A percentile compares a stretch with the other conserved stretches of the same genome.
Conservation (phyloP, 2,797 vertebrate genomes). For the Arrhamphus sclerolepis region DNA sequence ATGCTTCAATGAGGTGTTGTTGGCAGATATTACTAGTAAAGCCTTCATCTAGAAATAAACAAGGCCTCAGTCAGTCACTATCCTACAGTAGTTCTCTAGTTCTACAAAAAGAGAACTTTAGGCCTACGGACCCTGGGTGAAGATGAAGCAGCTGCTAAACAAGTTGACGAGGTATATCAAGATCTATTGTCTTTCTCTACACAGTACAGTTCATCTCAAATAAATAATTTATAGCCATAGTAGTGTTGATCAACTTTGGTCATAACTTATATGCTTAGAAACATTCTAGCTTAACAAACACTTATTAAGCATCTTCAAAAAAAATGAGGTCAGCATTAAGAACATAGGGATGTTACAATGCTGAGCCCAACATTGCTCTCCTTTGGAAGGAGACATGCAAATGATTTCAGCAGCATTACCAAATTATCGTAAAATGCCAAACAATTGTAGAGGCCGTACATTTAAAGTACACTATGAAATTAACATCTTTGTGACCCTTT, state of each 20-base stretch:
- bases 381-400: slow-evolving; percentile 69
- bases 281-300: slow-evolving; percentile 82
- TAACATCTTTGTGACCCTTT: slow-evolving; percentile 73
- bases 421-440: slow-evolving; percentile 76
- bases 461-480: slow-evolving; percentile 74
- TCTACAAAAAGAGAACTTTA: slow-evolving; percentile 71
- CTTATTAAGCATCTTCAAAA: slow-evolving; percentile 75
- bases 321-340: slow-evolving; percentile 61
- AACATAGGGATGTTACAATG: slow-evolving; percentile 56
- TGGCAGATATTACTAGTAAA: slow-evolving; percentile 82
- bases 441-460: slow-evolving; percentile 62
- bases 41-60: slow-evolving; percentile 81
- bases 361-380: slow-evolving; percentile 62
- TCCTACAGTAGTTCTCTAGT: slow-evolving; percentile 75
- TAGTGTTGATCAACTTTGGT: slow-evolving; percentile 85
- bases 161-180: slow-evolving; percentile 83
- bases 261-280: slow-evolving; percentile 83
- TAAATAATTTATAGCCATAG: slow-evolving; percentile 84
- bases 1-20: slow-evolving; percentile 81
- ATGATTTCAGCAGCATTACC: slow-evolving; percentile 73
- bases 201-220: slow-evolving; percentile 83
- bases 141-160: slow-evolving; percentile 84
- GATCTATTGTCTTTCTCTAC: slow-evolving; percentile 83
- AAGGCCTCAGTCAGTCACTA: slow-evolving; percentile 82
- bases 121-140: slow-evolving; percentile 79